These are phyloP conservation scores for Procapra przewalskii DNA, from an alignment of 2,113 vertebrate species.

Conservation along the genomic window DNA sequence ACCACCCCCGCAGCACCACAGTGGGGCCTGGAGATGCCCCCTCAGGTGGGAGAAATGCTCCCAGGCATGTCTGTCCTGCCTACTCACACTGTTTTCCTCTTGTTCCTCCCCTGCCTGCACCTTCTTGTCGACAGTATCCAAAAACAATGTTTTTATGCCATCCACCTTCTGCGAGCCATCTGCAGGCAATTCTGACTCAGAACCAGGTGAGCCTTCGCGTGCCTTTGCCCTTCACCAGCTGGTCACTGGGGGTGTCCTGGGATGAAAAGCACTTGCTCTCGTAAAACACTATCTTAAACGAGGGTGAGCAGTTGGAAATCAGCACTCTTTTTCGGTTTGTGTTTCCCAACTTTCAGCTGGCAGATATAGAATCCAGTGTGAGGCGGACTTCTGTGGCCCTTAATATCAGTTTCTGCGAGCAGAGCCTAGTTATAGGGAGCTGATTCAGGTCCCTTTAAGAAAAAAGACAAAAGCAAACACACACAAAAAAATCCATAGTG, in stretches of 20 bases:
- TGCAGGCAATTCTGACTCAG: slow-evolving; percentile 94
- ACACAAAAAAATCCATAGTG: neutral
- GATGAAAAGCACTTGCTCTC: neutral
- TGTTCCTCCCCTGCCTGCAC: neutral
- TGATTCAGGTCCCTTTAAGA: neutral
- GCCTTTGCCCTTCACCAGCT: neutral
- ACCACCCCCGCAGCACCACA: neutral
- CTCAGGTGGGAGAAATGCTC: neutral
- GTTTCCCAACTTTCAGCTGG: neutral
- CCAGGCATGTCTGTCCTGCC: neutral
- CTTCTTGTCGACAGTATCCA: slow-evolving; percentile 85
- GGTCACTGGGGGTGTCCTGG: neutral
- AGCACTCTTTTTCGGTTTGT: neutral
- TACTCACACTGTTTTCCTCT: slow-evolving; percentile 21
- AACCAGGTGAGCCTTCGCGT: slow-evolving; percentile 85
- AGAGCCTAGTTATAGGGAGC: neutral
- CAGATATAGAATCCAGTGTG: neutral
- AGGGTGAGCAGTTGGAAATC: neutral
- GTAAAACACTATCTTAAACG: accelerated
- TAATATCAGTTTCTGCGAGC: neutral
- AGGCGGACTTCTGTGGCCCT: neutral
- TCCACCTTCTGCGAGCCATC: slow-evolving; percentile 95
- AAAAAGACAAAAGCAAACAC: neutral
- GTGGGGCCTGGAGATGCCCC: neutral
- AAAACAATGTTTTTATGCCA: slow-evolving; percentile 98